These are phyloP conservation scores for Hypercompe scribonia DNA, from an alignment of 2,888 invertebrate species.

Conservation along the genomic window DNA sequence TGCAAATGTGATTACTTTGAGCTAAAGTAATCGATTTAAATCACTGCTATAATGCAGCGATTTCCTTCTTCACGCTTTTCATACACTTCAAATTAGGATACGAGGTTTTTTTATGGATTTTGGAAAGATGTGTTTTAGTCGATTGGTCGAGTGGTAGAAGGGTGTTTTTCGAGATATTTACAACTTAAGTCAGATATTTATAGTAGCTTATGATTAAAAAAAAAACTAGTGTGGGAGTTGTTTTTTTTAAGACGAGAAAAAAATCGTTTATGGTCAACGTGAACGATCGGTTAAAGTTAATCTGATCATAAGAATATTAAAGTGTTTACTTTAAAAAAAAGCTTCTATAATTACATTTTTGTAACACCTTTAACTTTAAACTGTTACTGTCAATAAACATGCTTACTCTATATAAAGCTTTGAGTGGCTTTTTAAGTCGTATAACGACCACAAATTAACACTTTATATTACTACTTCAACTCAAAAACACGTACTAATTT, in stretches of 20 bases:
- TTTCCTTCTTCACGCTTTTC: background rate
- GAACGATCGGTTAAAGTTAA: background rate
- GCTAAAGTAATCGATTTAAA: background rate
- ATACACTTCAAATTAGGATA: background rate
- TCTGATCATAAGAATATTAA: background rate
- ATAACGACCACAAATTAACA: conserved; percentile 1
- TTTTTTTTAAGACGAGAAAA: too few relatives aligned
- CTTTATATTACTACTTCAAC: too few relatives aligned
- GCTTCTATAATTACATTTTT: background rate
- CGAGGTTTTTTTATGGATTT: background rate
- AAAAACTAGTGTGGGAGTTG: too few relatives aligned
- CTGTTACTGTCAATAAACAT: background rate
- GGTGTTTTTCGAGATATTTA: too few relatives aligned
- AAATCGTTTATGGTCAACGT: too few relatives aligned
- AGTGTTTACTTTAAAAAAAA: background rate
- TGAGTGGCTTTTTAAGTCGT: background rate
- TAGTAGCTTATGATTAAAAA: too few relatives aligned
- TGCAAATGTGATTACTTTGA: background rate
- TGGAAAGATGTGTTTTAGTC: background rate
- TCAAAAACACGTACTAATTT: too few relatives aligned
- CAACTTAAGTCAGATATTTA: too few relatives aligned
- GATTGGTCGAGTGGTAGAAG: background rate
- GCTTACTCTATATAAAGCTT: background rate
- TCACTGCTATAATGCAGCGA: background rate
- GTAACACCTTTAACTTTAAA: background rate